Conservation (phyloP, 2,888 invertebrate species). For the Calameuta idolon region DNA sequence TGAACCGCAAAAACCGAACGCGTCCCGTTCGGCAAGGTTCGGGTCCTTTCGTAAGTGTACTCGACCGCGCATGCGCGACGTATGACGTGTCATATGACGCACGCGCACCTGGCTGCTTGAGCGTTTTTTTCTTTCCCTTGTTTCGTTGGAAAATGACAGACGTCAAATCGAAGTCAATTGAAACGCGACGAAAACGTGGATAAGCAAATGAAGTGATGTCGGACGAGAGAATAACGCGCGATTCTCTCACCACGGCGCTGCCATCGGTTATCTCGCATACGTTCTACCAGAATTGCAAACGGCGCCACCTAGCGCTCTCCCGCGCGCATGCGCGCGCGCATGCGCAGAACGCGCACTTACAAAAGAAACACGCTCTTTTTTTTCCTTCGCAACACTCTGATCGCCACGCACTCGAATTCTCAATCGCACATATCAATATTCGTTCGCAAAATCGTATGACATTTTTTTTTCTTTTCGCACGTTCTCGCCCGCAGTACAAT, state of each 20-base stretch:
- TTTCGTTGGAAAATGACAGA: not conserved
- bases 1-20: not conserved
- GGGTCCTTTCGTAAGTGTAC: not conserved
- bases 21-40: not conserved
- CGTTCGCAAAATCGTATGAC: slow-evolving; percentile 6
- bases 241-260: slow-evolving; percentile 36
- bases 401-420: slow-evolving; percentile 14
- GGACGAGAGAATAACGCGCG: slow-evolving; percentile 22
- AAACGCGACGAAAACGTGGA: not conserved
- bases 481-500: slow-evolving; percentile 20
- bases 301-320: slow-evolving; percentile 29
- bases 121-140: not conserved
- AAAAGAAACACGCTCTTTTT: not conserved
- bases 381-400: not conserved
- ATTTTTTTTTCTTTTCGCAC: not conserved
- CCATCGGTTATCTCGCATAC: slow-evolving; percentile 41
- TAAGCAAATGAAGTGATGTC: slow-evolving; percentile 22
- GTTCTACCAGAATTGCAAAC: slow-evolving; percentile 46
- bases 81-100: not conserved
- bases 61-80: too few species aligned
- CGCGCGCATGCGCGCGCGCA: slow-evolving; percentile 27
- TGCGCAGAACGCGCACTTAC: not conserved
- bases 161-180: not conserved
- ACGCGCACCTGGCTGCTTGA: not conserved
- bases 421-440: slow-evolving; percentile 9